Conservation (phyloP, 2,797 vertebrate species). For the Aselliscus stoliczkanus region DNA sequence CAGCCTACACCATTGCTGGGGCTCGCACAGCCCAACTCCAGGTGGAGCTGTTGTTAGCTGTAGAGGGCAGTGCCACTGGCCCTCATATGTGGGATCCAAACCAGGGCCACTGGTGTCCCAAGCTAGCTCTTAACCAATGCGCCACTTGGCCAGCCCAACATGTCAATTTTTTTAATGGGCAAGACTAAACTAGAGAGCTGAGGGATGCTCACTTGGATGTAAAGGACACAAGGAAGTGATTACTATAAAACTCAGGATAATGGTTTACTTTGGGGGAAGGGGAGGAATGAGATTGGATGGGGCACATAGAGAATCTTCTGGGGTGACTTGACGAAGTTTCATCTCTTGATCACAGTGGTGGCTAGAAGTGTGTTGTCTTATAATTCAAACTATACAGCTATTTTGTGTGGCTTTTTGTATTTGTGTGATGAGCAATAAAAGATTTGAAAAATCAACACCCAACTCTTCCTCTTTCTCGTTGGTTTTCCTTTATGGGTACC, state of each 20-base stretch:
- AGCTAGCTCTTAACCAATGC: too few relatives aligned
- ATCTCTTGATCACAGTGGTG: not conserved
- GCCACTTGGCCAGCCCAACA: too few relatives aligned
- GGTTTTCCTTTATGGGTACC: not conserved
- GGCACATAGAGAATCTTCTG: not conserved
- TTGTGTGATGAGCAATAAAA: not conserved
- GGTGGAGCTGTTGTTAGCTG: too few relatives aligned
- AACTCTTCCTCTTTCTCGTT: not conserved
- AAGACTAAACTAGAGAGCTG: not conserved
- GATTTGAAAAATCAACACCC: not conserved
- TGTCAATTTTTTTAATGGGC: not conserved
- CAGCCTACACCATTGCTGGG: too few relatives aligned
- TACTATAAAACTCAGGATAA: not conserved
- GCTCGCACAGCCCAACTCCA: too few relatives aligned
- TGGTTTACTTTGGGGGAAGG: not conserved
- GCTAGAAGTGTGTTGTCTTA: not conserved
- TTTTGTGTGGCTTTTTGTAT: not conserved
- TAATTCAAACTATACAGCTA: not conserved
- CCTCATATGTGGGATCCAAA: too few relatives aligned
- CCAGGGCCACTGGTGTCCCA: too few relatives aligned
- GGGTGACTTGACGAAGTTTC: not conserved
- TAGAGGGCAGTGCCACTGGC: too few relatives aligned
- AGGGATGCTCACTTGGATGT: not conserved
- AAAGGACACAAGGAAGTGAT: not conserved
- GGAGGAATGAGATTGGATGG: not conserved